These are phyloP conservation scores for Strigops habroptila DNA, from an alignment of 2,113 vertebrate species.

Conservation along the genomic window DNA sequence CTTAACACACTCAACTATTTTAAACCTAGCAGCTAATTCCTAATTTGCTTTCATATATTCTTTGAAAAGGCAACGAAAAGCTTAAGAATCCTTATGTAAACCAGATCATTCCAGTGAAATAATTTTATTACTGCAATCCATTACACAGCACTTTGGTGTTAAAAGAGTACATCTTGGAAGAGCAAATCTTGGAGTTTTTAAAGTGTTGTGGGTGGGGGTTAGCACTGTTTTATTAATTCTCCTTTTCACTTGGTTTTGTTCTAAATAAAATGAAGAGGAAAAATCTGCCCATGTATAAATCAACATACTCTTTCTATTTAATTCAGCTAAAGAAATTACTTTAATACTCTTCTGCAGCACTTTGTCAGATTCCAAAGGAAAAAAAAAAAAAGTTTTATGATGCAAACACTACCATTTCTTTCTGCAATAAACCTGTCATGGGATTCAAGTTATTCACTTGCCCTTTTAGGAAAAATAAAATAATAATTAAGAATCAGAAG, in stretches of 20 bases:
- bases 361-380: not conserved
- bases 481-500: not conserved
- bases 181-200: not conserved
- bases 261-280: constrained; percentile 19
- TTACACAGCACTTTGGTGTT: constrained; percentile 31
- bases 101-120: constrained; percentile 37
- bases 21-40: constrained; percentile 34
- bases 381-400: not conserved
- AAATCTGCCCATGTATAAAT: constrained; percentile 11
- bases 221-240: constrained; percentile 11
- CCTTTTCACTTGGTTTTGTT: constrained; percentile 9
- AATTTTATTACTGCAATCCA: constrained; percentile 39
- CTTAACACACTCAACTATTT: constrained; percentile 44
- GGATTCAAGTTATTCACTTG: constrained; percentile 16
- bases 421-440: constrained; percentile 21
- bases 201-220: not conserved
- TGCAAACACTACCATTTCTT: constrained; percentile 29
- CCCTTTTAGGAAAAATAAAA: constrained; percentile 27
- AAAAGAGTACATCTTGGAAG: not conserved
- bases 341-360: not conserved
- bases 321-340: not conserved
- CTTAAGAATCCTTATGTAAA: constrained; percentile 47
- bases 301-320: not conserved
- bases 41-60: constrained; percentile 44
- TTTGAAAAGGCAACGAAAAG: constrained; percentile 49